Evolutionary conservation across 2,888 invertebrate genomes (phyloP).

Genomic region (Anoplius nigerrimus): DNA sequence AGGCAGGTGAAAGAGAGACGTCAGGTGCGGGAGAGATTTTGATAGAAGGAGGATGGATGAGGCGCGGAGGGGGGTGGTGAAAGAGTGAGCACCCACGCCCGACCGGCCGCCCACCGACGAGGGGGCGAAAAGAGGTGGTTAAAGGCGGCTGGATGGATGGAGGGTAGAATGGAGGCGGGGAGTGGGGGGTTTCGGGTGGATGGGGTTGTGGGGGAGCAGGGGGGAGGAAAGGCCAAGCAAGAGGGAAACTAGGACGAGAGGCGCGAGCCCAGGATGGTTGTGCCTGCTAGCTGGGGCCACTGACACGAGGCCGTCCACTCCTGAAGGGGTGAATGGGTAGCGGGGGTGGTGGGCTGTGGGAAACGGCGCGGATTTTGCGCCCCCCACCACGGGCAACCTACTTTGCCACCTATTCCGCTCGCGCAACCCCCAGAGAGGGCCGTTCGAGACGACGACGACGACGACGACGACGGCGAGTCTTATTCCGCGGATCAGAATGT

Average conservation of each 20-base stretch:
- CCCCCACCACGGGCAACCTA: constrained; percentile 58
- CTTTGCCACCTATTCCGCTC: constrained; percentile 54
- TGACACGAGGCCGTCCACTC: constrained; percentile 64
- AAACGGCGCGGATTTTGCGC: constrained; percentile 54
- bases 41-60: background rate
- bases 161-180: too few species aligned
- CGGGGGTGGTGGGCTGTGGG: constrained; percentile 27
- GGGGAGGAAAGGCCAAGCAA: constrained; percentile 32
- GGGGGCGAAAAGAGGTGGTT: too few species aligned
- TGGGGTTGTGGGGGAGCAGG: constrained; percentile 12
- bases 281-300: constrained; percentile 62
- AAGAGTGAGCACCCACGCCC: background rate
- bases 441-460: constrained; percentile 10
- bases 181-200: too few species aligned
- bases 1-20: background rate
- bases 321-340: constrained; percentile 48
- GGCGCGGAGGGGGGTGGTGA: constrained; percentile 10
- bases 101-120: too few species aligned
- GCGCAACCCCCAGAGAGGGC: constrained; percentile 15
- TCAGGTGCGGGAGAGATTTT: background rate
- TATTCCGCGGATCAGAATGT: constrained; percentile 36
- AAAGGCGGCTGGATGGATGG: too few species aligned
- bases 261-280: constrained; percentile 57
- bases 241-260: constrained; percentile 53
- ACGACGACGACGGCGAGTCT: constrained; percentile 30